Base-by-base conservation (phyloP, 2,797 vertebrate genomes). In the Fundulus diaphanus region DNA sequence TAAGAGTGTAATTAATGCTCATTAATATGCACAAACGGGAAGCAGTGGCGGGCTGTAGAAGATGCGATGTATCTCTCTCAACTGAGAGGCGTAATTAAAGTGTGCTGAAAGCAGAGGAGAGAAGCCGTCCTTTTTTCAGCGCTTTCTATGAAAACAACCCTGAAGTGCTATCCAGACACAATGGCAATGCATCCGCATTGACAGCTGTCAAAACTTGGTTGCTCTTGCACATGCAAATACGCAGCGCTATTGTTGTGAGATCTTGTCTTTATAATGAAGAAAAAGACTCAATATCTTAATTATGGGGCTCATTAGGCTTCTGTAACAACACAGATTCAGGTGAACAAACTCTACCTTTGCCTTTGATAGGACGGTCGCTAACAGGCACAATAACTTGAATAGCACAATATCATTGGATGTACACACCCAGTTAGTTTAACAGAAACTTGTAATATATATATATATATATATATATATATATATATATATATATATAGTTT, bases 1-100 rank as follows among this genome's bases (percentile, higher is more conserved):
- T 95, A 95, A 94, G 93, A 91, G 88, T 87, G 89, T 96, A 95
- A 95, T 95, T 95, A 95, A 93, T 94, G 91, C 92, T 95, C 82
- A 95, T 96, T 95, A 95, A 95, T 94, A 95, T 96, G 93, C 90
- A 94, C 93, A 92, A 88, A 93, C 88, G 79, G 85, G 89, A 91
- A 91, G 91, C 83, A 76, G 74, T 78, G 66, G 85, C 11, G 31
- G 84, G 87, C 88, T 80, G 86, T 70, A 73, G 86, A 82, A 52
- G 90, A 91, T 89, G 82, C 73, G 79, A 93, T 91, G 86, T 88
- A 93, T 93, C 93, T 88, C 85, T 76, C 88, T 79, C 80, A 67
- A 74, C 87, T 92, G 86, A 94, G 93, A 93, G 89, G 85, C 87
- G 8, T 94, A 93, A 95, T 95, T 94, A 94, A 94, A 94, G 89